phyloP scores from a whole-genome alignment of 2,797 vertebrate genomes.

The Danio kyathit region DNA sequence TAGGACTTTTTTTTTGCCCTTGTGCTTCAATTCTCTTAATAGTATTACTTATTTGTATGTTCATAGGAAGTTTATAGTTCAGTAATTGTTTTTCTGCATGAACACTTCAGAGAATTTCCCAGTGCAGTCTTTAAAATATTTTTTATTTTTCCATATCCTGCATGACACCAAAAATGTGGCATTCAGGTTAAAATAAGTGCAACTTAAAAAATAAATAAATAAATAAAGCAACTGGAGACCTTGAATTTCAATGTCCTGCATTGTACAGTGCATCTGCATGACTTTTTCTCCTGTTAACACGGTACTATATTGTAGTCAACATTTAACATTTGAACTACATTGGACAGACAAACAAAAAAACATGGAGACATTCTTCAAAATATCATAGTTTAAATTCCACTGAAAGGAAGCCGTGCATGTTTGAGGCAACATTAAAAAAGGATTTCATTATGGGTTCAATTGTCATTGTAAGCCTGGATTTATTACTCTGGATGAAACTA shows the following conservation, averaged over 20 bases:
- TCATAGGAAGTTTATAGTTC: no score
- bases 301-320: background rate
- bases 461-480: background rate
- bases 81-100: no score
- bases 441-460: background rate
- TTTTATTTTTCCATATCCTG: background rate
- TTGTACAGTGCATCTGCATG: background rate
- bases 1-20: no score
- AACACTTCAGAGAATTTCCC: background rate
- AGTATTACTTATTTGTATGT: no score
- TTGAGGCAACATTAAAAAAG: background rate
- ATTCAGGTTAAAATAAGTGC: no score
- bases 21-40: no score
- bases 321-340: no score
- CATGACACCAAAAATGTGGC: background rate
- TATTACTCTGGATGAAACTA: background rate
- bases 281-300: background rate
- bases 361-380: background rate
- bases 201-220: background rate
- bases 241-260: background rate
- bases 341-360: background rate
- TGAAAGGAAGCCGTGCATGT: background rate
- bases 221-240: no score
- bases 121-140: background rate
- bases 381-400: background rate